A percentile compares a stretch with the other conserved stretches of the same genome.
Conservation (phyloP, 2,113 vertebrate species). For the Micromys minutus region DNA sequence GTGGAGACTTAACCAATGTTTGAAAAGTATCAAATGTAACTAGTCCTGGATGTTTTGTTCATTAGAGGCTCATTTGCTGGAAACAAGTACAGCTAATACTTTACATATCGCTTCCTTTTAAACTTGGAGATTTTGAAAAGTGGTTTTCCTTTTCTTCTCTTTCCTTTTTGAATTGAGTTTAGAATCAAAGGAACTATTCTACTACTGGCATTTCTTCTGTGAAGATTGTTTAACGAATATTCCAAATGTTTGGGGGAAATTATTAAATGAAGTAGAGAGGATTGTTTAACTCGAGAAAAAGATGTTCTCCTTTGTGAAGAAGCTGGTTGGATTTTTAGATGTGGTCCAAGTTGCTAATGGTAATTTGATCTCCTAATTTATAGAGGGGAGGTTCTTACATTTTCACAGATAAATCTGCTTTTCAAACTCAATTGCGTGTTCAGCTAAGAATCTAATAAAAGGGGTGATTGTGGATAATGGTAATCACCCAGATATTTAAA, state of each 20-base stretch:
- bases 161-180: background rate
- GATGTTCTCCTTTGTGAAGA: background rate
- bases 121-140: background rate
- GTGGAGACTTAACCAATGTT: background rate
- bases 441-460: background rate
- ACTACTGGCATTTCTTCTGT: background rate
- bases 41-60: background rate
- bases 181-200: conserved; percentile 13
- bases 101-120: background rate
- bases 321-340: background rate
- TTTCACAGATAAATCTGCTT: background rate
- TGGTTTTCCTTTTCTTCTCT: background rate
- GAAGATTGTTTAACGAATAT: conserved; percentile 15
- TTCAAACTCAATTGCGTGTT: conserved; percentile 43
- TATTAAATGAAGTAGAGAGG: background rate
- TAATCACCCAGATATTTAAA: conserved; percentile 36
- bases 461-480: background rate
- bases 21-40: background rate
- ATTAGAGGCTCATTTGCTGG: background rate
- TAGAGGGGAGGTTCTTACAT: background rate
- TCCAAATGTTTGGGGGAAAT: background rate
- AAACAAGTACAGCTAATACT: background rate
- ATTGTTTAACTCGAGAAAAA: background rate
- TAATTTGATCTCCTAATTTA: background rate
- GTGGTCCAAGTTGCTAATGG: background rate